Evolutionary conservation across 2,888 invertebrate genomes (phyloP), one percentile per base, ranked within the genome.

Genomic region (Agrotis exclamationis): DNA sequence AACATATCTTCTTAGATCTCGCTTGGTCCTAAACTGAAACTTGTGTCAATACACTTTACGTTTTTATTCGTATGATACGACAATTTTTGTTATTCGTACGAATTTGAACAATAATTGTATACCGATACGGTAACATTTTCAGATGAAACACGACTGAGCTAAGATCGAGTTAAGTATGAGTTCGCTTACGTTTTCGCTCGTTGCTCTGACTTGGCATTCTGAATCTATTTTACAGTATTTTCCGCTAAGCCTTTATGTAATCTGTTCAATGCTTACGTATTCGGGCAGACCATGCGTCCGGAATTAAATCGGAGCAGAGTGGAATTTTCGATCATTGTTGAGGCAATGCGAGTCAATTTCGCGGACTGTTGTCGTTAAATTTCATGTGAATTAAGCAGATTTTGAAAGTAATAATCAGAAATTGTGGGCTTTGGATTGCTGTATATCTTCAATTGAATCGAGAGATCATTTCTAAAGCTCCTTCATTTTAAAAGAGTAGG

Each of bases 231-330:
- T 28, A 33, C 9, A 53, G 45, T 7, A 60, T 39, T 39, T 39
- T 39, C 18, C 57, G 51, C 54, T 73, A 85, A 76, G 64, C 80
- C 72, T 74, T 79, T 78, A 75, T 74, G 81, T 85, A 77, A 79
- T 76, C 63, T 62, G 63, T 44, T 51, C 66, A 51, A 72, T 57
- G 63, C 65, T 69, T 67, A 62, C 64, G 67, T 80, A 67, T 69
- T 68, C 50, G 28, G 39, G 47, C 64, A 54, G 44, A 59, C 64
- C 74, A 77, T 76, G 75, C 72, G 74, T 83, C 58, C 64, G 79
- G 77, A 85, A 86, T 88, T 85, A 82, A 86, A 85, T 83, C 72
- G 56, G 60, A 74, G 64, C 58, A 57, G 58, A 58, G 39, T 39
- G 74, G 76, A 80, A 85, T 79, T 78, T 70, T 67, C 56, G 59